Percentiles rank a stretch among this genome's conserved stretches.
Conservation (phyloP, 2,888 invertebrate species). For the Fragum fragum region DNA sequence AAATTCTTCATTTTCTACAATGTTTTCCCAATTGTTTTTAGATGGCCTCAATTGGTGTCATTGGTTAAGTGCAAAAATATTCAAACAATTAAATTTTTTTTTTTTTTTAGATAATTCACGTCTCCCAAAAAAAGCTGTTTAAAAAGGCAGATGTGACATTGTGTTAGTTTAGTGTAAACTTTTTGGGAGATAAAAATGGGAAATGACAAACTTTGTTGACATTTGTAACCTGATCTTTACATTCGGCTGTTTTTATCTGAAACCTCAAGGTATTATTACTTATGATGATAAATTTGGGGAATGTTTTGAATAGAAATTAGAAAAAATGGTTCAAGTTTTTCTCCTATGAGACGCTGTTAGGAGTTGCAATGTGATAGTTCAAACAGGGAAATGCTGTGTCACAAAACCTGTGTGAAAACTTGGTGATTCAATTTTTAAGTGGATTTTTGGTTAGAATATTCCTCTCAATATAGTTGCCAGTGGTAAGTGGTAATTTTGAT, state of each 20-base stretch:
- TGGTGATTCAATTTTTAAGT: too few species aligned
- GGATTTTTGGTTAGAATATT: too few species aligned
- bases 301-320: conserved; percentile 24
- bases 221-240: conserved; percentile 20
- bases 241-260: background rate
- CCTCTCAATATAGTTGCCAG: too few species aligned
- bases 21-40: too few species aligned
- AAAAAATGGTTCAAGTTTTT: background rate
- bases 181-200: conserved; percentile 20
- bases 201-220: conserved; percentile 19
- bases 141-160: background rate
- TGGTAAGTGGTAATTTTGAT: too few species aligned
- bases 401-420: too few species aligned
- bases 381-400: background rate
- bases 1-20: too few species aligned
- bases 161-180: conserved; percentile 9
- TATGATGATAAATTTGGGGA: conserved; percentile 30
- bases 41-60: too few species aligned
- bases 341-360: background rate
- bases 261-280: conserved; percentile 8
- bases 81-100: too few species aligned
- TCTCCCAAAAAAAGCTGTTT: too few species aligned
- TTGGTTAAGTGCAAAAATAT: too few species aligned
- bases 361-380: background rate
- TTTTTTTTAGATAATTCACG: too few species aligned